Evolutionary conservation across 2,888 invertebrate genomes (phyloP).

Genomic region (Himalopsyche anomala): DNA sequence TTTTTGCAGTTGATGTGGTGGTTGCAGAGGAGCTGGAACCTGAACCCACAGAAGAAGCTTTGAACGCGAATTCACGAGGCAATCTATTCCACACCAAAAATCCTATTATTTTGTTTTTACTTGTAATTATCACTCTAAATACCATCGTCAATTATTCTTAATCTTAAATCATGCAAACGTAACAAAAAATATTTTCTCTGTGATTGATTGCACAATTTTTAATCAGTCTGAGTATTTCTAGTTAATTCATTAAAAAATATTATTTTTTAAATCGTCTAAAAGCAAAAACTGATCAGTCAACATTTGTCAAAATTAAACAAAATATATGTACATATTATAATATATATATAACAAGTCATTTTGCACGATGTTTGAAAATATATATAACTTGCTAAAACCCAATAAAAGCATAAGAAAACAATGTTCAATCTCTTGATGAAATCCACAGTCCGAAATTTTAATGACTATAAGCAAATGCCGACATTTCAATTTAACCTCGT

Average conservation of each 20-base stretch:
- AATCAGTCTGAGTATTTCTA: background rate
- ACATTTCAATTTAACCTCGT: no score
- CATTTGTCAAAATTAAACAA: no score
- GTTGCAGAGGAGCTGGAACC: conserved; percentile 70
- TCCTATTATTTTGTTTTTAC: background rate
- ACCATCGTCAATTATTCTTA: conserved; percentile 28
- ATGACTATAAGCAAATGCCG: no score
- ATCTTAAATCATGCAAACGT: background rate
- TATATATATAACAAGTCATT: no score
- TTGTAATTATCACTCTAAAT: background rate
- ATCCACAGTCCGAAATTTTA: no score
- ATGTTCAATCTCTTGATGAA: no score
- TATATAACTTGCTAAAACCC: no score
- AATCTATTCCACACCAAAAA: conserved; percentile 10
- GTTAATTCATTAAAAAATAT: background rate
- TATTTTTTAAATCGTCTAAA: no score
- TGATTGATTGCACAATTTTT: conserved; percentile 35
- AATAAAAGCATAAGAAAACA: no score
- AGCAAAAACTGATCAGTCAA: no score
- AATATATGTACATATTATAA: no score
- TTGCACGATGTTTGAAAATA: no score
- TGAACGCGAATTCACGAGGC: conserved; percentile 21
- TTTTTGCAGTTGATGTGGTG: conserved; percentile 73
- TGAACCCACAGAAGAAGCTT: conserved; percentile 69
- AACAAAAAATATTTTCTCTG: conserved; percentile 20